A percentile compares a stretch with the other conserved stretches of the same genome.
These are phyloP conservation scores for Xenopus petersii DNA, from an alignment of 2,797 vertebrate genomes.

Conservation along the genomic window DNA sequence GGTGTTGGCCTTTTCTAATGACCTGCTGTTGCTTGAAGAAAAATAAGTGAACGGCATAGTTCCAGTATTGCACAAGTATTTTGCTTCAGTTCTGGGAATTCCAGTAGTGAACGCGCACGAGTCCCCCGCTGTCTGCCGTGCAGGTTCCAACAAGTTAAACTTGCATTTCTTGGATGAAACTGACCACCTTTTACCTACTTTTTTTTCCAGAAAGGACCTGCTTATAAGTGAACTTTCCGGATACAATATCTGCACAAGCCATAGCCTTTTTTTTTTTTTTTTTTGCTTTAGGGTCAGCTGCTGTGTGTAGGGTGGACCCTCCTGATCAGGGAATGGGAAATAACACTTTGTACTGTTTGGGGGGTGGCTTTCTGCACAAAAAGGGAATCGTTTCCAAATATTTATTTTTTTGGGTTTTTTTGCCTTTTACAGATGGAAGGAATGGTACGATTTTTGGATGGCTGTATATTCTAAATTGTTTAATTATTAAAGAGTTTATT, in stretches of 20 bases:
- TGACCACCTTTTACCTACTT: too few species aligned
- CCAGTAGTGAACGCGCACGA: too few species aligned
- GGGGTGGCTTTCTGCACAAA: constrained; percentile 9
- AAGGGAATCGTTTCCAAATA: constrained; percentile 30
- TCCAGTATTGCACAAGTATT: too few species aligned
- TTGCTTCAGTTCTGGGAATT: too few species aligned
- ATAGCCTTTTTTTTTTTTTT: constrained; percentile 6
- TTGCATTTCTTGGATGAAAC: too few species aligned
- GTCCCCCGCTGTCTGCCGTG: too few species aligned
- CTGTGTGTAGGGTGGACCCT: not conserved
- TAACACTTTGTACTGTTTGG: not conserved
- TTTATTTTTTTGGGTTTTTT: constrained; percentile 3
- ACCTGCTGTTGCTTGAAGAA: too few species aligned
- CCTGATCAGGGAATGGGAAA: constrained; percentile 30
- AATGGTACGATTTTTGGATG: constrained; percentile 37
- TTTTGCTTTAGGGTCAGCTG: constrained; percentile 10
- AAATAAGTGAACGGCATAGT: too few species aligned
- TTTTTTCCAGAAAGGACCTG: too few species aligned
- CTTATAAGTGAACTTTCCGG: too few species aligned
- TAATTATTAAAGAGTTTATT: constrained; percentile 49
- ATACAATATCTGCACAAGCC: constrained; percentile 28
- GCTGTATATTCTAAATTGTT: constrained; percentile 47
- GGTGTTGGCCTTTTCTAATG: too few species aligned
- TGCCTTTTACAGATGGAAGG: constrained; percentile 12
- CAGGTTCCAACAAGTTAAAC: too few species aligned